These are phyloP conservation scores for Tor tambroides DNA, from an alignment of 2,113 vertebrate species.

Conservation along the genomic window DNA sequence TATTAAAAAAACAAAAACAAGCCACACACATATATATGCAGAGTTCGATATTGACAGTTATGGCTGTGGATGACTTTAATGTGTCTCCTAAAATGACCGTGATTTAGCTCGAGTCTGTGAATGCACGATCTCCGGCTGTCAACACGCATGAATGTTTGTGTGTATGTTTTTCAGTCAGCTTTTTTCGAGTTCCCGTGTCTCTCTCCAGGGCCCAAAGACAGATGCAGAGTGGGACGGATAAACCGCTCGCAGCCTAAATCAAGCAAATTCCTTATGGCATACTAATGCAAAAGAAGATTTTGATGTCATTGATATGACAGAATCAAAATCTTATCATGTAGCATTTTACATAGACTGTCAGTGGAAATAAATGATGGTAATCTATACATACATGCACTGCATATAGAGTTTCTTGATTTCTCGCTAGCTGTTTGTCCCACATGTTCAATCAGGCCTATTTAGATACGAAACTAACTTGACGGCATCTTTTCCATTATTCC, in stretches of 20 bases:
- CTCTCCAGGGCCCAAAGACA: constrained; percentile 29
- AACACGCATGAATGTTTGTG: constrained; percentile 33
- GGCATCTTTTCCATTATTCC: constrained; percentile 16
- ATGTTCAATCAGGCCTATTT: constrained; percentile 32
- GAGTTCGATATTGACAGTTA: not conserved
- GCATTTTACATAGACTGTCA: constrained; percentile 3
- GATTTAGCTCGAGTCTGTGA: constrained; percentile 14
- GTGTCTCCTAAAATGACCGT: constrained; percentile 13
- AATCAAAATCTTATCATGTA: constrained; percentile 11
- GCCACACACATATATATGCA: not conserved
- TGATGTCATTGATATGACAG: constrained; percentile 32
- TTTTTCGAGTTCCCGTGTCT: constrained; percentile 34
- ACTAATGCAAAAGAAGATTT: constrained; percentile 23
- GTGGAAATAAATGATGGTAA: constrained; percentile 12
- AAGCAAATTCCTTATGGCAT: constrained; percentile 35
- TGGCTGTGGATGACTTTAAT: constrained; percentile 9
- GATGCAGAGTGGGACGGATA: constrained; percentile 12
- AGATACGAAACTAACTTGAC: constrained; percentile 20
- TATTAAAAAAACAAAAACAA: not conserved
- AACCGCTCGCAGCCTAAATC: not conserved
- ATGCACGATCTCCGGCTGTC: constrained; percentile 30
- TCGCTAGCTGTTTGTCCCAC: not conserved
- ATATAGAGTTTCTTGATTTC: not conserved
- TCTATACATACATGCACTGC: constrained; percentile 5
- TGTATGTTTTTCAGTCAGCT: constrained; percentile 27